Percentiles rank a stretch among this genome's conserved stretches.
Conservation (phyloP, 2,113 vertebrate species). For the Thunnus maccoyii region DNA sequence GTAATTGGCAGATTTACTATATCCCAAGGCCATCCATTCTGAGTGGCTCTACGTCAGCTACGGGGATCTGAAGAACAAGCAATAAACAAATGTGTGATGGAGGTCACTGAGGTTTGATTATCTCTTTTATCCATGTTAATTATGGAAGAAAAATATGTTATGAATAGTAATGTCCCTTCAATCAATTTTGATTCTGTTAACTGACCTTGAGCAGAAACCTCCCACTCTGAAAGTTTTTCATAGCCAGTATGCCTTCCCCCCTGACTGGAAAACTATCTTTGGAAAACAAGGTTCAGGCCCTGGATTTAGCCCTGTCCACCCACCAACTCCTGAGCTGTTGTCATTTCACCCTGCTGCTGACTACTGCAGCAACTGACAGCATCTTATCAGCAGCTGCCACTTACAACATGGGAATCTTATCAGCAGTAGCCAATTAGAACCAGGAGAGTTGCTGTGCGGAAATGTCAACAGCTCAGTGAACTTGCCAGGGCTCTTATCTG, state of each 20-base stretch:
- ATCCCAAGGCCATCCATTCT: not conserved
- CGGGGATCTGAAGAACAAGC: not conserved
- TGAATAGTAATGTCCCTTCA: not conserved
- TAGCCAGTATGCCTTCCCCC: constrained; percentile 3
- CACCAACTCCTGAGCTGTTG: constrained; percentile 61
- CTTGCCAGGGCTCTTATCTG: constrained; percentile 74
- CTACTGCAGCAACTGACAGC: constrained; percentile 70
- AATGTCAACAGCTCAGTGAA: constrained; percentile 84
- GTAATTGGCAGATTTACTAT: not conserved
- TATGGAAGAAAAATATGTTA: not conserved
- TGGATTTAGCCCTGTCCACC: constrained; percentile 62
- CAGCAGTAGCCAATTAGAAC: constrained; percentile 82
- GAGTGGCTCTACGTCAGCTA: not conserved
- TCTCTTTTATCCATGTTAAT: not conserved
- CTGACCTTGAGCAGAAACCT: too few relatives aligned
- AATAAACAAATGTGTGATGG: not conserved
- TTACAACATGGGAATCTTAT: constrained; percentile 85
- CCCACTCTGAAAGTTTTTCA: not conserved
- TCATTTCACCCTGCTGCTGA: constrained; percentile 62
- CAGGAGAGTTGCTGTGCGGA: constrained; percentile 73
- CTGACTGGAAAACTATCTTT: constrained; percentile 33
- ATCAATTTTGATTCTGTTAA: not conserved
- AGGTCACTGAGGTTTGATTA: not conserved
- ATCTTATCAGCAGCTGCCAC: constrained; percentile 84
- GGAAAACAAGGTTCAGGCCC: constrained; percentile 59